Conservation (phyloP, 1,140 invertebrate genomes). For the Pogonognathellus flavescens region DNA sequence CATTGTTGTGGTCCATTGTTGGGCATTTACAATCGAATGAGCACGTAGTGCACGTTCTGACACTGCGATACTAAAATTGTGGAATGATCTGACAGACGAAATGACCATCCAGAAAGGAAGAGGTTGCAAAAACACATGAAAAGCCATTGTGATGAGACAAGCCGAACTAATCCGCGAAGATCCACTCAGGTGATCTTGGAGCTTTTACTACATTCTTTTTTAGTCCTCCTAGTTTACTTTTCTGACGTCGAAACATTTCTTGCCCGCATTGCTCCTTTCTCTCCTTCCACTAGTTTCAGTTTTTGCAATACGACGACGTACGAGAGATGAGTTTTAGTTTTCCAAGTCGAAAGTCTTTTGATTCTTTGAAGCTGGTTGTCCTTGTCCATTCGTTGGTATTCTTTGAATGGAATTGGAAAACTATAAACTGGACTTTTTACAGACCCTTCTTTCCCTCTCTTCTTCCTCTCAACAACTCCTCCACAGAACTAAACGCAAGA, state of each 20-base stretch:
- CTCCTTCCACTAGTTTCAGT: background rate
- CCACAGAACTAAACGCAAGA: constrained; percentile 82
- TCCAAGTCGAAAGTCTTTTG: too few species aligned
- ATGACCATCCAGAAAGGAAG: background rate
- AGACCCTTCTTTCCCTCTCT: constrained; percentile 7
- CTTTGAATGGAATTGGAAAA: constrained; percentile 46
- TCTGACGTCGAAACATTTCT: background rate
- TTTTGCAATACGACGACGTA: too few species aligned
- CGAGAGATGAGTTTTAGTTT: too few species aligned
- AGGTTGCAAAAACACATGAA: background rate
- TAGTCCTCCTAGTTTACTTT: background rate
- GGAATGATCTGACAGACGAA: background rate
- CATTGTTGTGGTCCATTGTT: background rate
- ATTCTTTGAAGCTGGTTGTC: constrained; percentile 15
- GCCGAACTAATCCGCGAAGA: background rate
- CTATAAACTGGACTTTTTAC: constrained; percentile 39
- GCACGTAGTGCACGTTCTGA: background rate
- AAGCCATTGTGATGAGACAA: background rate
- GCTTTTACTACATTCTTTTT: background rate
- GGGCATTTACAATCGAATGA: background rate
- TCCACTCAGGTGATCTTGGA: background rate
- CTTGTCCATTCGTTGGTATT: constrained; percentile 44
- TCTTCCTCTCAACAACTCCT: constrained; percentile 79
- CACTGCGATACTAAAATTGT: too few species aligned
- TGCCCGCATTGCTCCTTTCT: background rate